Evolutionary conservation across 2,797 vertebrate species (phyloP).

Genomic region (Borostomias antarcticus): DNA sequence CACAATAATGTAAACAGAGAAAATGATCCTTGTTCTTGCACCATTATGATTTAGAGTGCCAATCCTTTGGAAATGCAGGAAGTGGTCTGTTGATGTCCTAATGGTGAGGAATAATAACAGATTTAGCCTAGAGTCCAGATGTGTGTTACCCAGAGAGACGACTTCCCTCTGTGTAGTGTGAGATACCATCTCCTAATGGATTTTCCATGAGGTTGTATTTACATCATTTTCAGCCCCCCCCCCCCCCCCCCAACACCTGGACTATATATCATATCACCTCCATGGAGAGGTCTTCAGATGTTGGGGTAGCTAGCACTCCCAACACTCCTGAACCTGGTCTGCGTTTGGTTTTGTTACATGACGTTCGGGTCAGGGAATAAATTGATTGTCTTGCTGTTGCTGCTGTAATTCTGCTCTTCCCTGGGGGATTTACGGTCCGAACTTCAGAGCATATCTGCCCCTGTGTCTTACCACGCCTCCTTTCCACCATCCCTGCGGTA

Average conservation of each 20-base stretch:
- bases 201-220: slow-evolving; percentile 4
- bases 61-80: background rate
- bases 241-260: background rate
- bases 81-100: background rate
- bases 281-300: background rate
- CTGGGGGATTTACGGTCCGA: too few species aligned
- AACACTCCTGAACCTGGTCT: background rate
- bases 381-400: background rate
- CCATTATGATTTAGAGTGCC: background rate
- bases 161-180: background rate
- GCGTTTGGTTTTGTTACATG: background rate
- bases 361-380: background rate
- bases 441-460: background rate
- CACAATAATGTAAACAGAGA: background rate
- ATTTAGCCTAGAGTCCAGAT: background rate
- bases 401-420: background rate
- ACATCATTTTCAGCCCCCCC: background rate
- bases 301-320: background rate
- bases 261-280: too few species aligned
- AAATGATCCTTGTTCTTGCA: too few species aligned
- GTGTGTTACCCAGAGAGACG: background rate
- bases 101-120: background rate
- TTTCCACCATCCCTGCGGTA: background rate
- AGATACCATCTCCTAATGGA: slow-evolving; percentile 7
- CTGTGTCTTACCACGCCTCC: background rate